These are phyloP conservation scores for Hippocampus zosterae DNA, from an alignment of 2,113 vertebrate genomes.

Conservation along the genomic window DNA sequence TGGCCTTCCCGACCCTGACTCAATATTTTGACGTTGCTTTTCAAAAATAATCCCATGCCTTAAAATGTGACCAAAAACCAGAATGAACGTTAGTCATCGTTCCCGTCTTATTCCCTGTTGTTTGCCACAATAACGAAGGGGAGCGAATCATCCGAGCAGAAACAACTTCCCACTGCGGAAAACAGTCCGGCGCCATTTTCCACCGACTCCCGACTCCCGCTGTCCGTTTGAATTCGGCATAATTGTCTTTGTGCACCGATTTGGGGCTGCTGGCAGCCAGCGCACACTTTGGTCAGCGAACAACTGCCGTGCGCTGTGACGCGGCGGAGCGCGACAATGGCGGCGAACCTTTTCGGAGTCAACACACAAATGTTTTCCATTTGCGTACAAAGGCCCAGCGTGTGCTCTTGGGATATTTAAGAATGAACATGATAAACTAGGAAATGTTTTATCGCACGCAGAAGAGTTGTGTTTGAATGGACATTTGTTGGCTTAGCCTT, in stretches of 20 bases:
- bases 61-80: background rate
- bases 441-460: background rate
- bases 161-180: background rate
- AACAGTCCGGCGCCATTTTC: background rate
- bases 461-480: background rate
- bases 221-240: conserved; percentile 34
- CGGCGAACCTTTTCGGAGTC: background rate
- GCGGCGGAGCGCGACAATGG: background rate
- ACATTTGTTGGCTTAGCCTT: background rate
- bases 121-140: background rate
- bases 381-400: background rate
- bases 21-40: no score
- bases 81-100: background rate
- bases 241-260: conserved; percentile 25
- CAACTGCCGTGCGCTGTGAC: conserved; percentile 42
- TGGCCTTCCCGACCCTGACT: no score
- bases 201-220: conserved; percentile 9
- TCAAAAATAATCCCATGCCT: no score
- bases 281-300: conserved; percentile 35
- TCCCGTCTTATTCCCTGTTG: background rate
- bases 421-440: background rate
- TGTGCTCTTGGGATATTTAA: background rate
- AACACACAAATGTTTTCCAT: background rate
- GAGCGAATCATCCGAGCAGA: background rate
- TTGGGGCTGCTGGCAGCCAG: conserved; percentile 26